Conservation (phyloP, 2,113 vertebrate genomes). For the Mystacornis crossleyi region DNA sequence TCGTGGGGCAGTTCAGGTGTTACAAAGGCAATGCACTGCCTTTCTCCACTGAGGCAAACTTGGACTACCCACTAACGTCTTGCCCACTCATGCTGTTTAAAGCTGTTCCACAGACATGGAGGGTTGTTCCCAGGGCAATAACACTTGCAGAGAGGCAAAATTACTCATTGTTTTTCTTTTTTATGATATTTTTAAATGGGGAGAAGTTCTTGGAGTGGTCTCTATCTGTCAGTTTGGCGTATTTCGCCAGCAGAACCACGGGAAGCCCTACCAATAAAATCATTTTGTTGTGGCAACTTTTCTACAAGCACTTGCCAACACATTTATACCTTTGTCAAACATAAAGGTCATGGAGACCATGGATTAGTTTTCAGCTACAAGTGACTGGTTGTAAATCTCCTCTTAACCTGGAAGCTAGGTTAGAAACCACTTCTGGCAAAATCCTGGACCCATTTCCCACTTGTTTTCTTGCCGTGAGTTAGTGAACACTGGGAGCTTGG, state of each 20-base stretch:
- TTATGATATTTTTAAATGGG: not conserved
- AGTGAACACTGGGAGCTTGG: not conserved
- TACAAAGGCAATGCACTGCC: not conserved
- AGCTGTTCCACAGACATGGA: not conserved
- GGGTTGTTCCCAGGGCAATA: not conserved
- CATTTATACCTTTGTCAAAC: not conserved
- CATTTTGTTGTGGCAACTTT: not conserved
- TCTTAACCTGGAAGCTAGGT: not conserved
- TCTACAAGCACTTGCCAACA: not conserved
- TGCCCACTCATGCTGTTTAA: accelerated
- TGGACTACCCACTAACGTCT: not conserved
- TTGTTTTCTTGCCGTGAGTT: not conserved
- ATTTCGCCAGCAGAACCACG: not conserved
- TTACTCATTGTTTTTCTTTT: not conserved
- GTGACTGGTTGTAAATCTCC: not conserved
- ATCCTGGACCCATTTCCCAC: not conserved
- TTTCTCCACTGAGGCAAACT: not conserved
- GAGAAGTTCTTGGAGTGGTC: not conserved
- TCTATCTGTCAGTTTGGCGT: not conserved
- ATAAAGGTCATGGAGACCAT: not conserved
- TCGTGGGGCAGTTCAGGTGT: not conserved
- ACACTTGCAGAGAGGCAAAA: not conserved
- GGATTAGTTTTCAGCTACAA: not conserved
- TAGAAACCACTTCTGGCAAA: not conserved
- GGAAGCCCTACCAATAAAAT: not conserved